Evolutionary conservation across 2,797 vertebrate species (phyloP).

Genomic region (Aythya fuligula): DNA sequence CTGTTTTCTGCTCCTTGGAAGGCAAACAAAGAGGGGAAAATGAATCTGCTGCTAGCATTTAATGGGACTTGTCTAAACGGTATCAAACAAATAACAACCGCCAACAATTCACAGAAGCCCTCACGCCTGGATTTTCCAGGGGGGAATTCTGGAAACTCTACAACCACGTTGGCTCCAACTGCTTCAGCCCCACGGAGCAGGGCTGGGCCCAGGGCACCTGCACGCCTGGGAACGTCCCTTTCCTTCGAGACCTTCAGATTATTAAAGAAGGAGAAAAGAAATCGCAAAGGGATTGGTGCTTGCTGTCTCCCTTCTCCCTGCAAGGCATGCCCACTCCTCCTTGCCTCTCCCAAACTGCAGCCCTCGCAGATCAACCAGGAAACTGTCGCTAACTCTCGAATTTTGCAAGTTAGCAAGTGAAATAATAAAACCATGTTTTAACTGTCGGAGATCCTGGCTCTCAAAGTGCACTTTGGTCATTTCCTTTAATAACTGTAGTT

Average conservation of each 20-base stretch:
- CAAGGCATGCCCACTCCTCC: rapidly evolving
- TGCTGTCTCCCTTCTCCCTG: not conserved
- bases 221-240: not conserved
- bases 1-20: slow-evolving; percentile 72
- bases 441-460: slow-evolving; percentile 61
- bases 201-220: not conserved
- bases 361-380: slow-evolving; percentile 15
- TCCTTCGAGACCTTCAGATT: not conserved
- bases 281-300: not conserved
- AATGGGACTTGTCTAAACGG: slow-evolving; percentile 69
- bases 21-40: slow-evolving; percentile 59
- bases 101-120: slow-evolving; percentile 56
- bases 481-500: slow-evolving; percentile 72
- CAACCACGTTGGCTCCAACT: not conserved
- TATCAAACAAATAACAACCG: slow-evolving; percentile 66
- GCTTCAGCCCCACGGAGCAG: not conserved
- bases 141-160: slow-evolving; percentile 62
- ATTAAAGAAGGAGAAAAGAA: not conserved
- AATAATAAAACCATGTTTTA: slow-evolving; percentile 68
- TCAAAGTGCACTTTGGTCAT: slow-evolving; percentile 59
- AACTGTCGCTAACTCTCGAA: slow-evolving; percentile 49
- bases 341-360: not conserved
- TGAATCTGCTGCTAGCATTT: slow-evolving; percentile 71
- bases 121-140: slow-evolving; percentile 63
- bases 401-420: slow-evolving; percentile 72